These are phyloP conservation scores for Scatophagus argus DNA, from an alignment of 2,113 vertebrate species.

Conservation along the genomic window DNA sequence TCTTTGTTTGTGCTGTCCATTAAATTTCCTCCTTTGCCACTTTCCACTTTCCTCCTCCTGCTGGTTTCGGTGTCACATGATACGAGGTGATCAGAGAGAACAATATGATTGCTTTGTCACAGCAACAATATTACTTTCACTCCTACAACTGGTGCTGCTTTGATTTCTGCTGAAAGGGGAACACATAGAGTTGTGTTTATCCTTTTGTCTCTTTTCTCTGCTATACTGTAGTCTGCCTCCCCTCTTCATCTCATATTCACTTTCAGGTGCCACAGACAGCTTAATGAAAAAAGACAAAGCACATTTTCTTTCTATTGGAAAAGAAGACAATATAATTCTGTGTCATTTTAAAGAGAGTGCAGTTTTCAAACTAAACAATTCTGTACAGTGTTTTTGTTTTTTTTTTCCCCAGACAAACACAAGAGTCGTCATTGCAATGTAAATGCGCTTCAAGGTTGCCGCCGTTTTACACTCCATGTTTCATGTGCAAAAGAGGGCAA, in stretches of 20 bases:
- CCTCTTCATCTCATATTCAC: conserved; percentile 60
- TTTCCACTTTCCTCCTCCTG: conserved; percentile 50
- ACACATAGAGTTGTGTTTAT: conserved; percentile 68
- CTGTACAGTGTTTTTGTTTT: no score
- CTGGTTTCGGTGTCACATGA: conserved; percentile 58
- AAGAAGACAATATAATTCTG: conserved; percentile 3
- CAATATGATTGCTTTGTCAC: conserved; percentile 74
- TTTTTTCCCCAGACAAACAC: neutral
- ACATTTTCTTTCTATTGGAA: neutral
- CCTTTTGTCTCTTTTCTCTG: conserved; percentile 64
- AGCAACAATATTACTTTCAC: conserved; percentile 73
- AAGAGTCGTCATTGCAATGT: conserved; percentile 13
- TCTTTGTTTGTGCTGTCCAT: conserved; percentile 54
- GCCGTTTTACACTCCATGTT: neutral
- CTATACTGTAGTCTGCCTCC: conserved; percentile 54
- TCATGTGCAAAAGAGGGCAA: conserved; percentile 40
- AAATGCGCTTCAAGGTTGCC: conserved; percentile 54
- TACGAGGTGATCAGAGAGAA: conserved; percentile 73
- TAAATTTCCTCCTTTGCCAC: conserved; percentile 64
- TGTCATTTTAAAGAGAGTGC: neutral
- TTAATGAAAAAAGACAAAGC: conserved; percentile 24
- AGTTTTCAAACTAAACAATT: no score
- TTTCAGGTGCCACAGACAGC: conserved; percentile 54
- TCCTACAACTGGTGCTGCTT: conserved; percentile 62
- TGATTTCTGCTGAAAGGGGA: conserved; percentile 73